These are phyloP conservation scores for Mobula hypostoma DNA, from an alignment of 2,113 vertebrate species.

Conservation along the genomic window DNA sequence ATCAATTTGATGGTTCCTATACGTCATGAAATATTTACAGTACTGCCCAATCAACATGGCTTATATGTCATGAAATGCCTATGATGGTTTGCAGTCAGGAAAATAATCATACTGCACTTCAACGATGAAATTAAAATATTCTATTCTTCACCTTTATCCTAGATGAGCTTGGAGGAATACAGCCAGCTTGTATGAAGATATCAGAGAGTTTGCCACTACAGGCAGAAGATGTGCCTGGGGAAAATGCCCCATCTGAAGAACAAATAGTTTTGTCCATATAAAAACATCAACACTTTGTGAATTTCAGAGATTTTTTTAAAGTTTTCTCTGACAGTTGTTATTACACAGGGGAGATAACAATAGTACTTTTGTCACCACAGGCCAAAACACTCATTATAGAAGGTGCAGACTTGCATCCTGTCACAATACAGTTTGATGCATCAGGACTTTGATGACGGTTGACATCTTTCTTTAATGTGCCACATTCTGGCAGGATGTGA, in stretches of 20 bases:
- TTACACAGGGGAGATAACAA: slow-evolving; percentile 1
- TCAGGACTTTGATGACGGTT: neutral
- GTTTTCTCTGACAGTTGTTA: neutral
- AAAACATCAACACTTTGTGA: neutral
- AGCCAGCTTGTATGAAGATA: neutral
- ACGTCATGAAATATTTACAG: neutral
- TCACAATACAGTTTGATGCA: neutral
- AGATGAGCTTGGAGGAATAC: neutral
- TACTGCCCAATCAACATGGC: neutral
- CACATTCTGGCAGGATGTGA: neutral
- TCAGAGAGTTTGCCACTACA: neutral
- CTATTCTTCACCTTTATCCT: neutral
- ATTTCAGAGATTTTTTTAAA: neutral
- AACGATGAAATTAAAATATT: neutral
- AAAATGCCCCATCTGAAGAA: neutral
- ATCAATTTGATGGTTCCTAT: neutral
- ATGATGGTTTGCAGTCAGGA: neutral
- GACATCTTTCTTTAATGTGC: neutral
- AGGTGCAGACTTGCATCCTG: neutral
- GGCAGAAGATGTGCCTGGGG: neutral
- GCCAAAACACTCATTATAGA: neutral
- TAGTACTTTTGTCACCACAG: neutral
- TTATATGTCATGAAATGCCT: neutral
- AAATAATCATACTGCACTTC: neutral
- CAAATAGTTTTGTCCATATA: neutral